A percentile compares a stretch with the other conserved stretches of the same genome.
These are phyloP conservation scores for Pherbina coryleti DNA, from an alignment of 2,888 invertebrate species.

Conservation along the genomic window DNA sequence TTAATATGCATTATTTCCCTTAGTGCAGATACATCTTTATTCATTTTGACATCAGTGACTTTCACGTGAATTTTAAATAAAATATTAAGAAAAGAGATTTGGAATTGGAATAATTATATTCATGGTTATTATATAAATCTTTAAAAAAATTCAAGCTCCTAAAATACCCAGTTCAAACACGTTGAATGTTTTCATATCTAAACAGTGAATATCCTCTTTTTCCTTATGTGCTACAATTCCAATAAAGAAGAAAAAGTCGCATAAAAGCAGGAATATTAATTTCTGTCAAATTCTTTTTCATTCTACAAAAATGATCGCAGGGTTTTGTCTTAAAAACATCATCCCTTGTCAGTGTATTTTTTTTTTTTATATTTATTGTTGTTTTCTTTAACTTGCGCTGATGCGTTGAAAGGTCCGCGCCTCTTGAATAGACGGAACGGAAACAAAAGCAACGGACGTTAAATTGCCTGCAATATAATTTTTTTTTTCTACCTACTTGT, in stretches of 20 bases:
- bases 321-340: background rate
- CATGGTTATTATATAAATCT: too few species aligned
- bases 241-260: background rate
- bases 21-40: too few species aligned
- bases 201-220: background rate
- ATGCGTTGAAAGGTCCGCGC: slow-evolving; percentile 18
- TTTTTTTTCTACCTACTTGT: slow-evolving; percentile 12
- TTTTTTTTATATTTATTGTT: slow-evolving; percentile 3
- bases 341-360: slow-evolving; percentile 31
- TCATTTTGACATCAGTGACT: too few species aligned
- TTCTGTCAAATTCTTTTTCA: background rate
- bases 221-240: background rate
- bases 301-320: background rate
- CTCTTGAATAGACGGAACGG: background rate
- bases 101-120: too few species aligned
- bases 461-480: slow-evolving; percentile 30
- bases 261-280: background rate
- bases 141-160: too few species aligned
- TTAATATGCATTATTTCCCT: too few species aligned
- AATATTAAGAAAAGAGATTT: too few species aligned
- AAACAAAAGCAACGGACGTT: slow-evolving; percentile 31
- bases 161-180: too few species aligned
- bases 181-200: too few species aligned
- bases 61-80: too few species aligned
- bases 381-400: background rate